These are phyloP conservation scores for Mya arenaria DNA, from an alignment of 1,140 invertebrate genomes.

Conservation along the genomic window DNA sequence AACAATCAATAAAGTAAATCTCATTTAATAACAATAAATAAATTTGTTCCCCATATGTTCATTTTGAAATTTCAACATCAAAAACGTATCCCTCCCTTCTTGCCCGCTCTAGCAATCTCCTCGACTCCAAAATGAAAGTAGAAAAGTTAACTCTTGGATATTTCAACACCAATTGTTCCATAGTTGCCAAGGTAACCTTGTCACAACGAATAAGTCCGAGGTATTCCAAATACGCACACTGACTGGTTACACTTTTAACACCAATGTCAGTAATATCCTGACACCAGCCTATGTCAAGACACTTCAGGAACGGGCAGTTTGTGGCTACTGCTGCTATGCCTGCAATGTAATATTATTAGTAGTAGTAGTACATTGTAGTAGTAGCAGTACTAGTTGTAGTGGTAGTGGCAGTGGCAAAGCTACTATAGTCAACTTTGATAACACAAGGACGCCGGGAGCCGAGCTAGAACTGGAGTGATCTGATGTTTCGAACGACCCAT, in stretches of 20 bases:
- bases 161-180: constrained; percentile 67
- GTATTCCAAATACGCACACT: constrained; percentile 64
- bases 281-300: constrained; percentile 75
- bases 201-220: constrained; percentile 74
- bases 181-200: constrained; percentile 64
- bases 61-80: no score
- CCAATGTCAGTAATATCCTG: constrained; percentile 68
- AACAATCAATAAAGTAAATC: no score
- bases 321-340: constrained; percentile 62
- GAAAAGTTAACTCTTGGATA: constrained; percentile 72
- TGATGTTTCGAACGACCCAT: no score
- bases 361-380: no score
- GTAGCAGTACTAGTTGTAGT: no score
- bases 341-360: constrained; percentile 60
- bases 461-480: no score
- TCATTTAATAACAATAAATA: no score
- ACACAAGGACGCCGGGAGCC: no score
- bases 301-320: constrained; percentile 61
- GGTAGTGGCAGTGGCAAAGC: no score
- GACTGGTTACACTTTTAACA: constrained; percentile 62
- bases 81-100: constrained; percentile 61
- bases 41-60: no score
- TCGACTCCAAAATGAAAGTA: constrained; percentile 71
- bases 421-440: no score
- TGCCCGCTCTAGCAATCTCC: constrained; percentile 65